These are phyloP conservation scores for Carpatolechia fugitivella DNA, from an alignment of 2,888 invertebrate genomes.

Conservation along the genomic window DNA sequence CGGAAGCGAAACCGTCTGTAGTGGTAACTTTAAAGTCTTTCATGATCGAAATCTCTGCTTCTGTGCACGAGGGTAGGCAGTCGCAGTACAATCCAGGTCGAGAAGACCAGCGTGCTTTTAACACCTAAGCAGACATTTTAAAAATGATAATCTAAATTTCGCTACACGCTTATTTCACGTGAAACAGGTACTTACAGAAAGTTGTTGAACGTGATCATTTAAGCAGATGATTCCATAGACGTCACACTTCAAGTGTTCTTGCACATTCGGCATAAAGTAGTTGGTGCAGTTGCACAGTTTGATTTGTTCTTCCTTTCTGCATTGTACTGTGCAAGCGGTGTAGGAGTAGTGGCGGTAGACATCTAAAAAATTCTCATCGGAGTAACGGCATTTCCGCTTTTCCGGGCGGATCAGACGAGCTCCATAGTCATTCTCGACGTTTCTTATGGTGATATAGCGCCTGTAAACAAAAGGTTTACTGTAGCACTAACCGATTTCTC, in stretches of 20 bases:
- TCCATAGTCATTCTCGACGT: slow-evolving; percentile 85
- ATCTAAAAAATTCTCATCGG: slow-evolving; percentile 79
- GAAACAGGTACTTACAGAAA: slow-evolving; percentile 74
- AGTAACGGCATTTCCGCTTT: slow-evolving; percentile 87
- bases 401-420: slow-evolving; percentile 80
- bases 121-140: slow-evolving; percentile 38
- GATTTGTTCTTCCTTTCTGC: slow-evolving; percentile 83
- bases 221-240: slow-evolving; percentile 83
- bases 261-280: slow-evolving; percentile 84
- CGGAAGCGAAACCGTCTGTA: slow-evolving; percentile 53
- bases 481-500: too few relatives aligned
- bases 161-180: too few relatives aligned
- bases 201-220: slow-evolving; percentile 80
- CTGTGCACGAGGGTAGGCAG: slow-evolving; percentile 86
- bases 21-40: slow-evolving; percentile 71
- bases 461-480: slow-evolving; percentile 41
- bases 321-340: slow-evolving; percentile 86
- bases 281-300: slow-evolving; percentile 84
- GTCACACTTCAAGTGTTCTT: slow-evolving; percentile 78
- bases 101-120: slow-evolving; percentile 68
- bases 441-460: slow-evolving; percentile 76
- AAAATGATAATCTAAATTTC: too few relatives aligned
- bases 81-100: slow-evolving; percentile 83
- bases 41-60: slow-evolving; percentile 83
- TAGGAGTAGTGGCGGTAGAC: slow-evolving; percentile 84